phyloP scores from a whole-genome alignment of 2,113 vertebrate species.

The Gobio gobio region DNA sequence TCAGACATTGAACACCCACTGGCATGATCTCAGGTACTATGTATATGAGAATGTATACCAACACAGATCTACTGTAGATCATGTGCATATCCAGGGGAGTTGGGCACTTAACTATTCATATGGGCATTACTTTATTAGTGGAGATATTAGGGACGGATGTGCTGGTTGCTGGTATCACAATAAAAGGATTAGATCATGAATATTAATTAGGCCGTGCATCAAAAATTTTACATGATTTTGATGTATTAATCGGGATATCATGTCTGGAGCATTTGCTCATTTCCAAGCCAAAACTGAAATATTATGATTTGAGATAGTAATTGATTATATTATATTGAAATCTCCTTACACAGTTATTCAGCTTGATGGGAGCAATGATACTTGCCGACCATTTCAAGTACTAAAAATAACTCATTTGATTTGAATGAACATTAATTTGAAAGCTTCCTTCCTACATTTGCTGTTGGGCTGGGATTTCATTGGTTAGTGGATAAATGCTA shows the following conservation, averaged over 20 bases:
- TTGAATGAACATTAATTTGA: neutral
- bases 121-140: neutral
- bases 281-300: neutral
- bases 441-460: neutral
- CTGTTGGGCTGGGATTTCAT: neutral
- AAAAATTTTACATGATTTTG: neutral
- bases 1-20: neutral
- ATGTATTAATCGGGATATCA: neutral
- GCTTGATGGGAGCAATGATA: neutral
- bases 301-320: neutral
- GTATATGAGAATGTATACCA: slow-evolving; percentile 2
- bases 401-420: neutral
- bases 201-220: neutral
- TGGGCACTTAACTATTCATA: neutral
- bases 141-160: neutral
- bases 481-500: neutral
- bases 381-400: neutral
- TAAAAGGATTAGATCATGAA: neutral
- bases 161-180: neutral
- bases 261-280: neutral
- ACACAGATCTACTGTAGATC: neutral
- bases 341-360: neutral
- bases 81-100: neutral
- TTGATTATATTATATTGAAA: neutral
- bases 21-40: neutral